These are phyloP conservation scores for Delichon dasypus DNA, from an alignment of 2,797 vertebrate genomes.

Conservation along the genomic window DNA sequence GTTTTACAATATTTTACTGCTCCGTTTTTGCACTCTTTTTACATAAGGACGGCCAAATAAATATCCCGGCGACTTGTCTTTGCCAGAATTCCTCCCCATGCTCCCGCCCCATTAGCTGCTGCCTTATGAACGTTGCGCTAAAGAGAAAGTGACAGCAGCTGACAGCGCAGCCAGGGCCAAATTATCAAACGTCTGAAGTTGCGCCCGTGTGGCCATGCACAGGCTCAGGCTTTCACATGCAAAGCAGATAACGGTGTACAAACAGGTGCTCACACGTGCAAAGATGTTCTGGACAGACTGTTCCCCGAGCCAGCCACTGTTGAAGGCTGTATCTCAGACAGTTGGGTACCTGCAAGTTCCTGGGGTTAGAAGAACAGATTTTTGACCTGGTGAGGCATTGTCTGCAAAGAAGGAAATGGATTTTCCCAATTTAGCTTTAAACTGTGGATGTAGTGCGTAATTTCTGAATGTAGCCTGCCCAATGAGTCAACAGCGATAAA, in stretches of 20 bases:
- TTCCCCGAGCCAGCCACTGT: not conserved
- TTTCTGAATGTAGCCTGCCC: not conserved
- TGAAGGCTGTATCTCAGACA: not conserved
- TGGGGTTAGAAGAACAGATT: not conserved
- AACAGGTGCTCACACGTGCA: not conserved
- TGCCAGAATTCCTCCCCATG: slow-evolving; percentile 64
- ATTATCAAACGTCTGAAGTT: slow-evolving; percentile 54
- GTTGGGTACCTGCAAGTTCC: not conserved
- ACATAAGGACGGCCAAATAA: slow-evolving; percentile 48
- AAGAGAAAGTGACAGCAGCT: slow-evolving; percentile 71
- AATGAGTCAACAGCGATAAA: not conserved
- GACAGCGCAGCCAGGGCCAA: slow-evolving; percentile 55
- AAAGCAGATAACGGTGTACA: not conserved
- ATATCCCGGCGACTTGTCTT: not conserved
- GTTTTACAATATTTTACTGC: slow-evolving; percentile 67
- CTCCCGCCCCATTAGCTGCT: slow-evolving; percentile 66
- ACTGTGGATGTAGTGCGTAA: not conserved
- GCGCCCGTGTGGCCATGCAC: not conserved
- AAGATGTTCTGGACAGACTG: not conserved
- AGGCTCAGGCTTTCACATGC: not conserved
- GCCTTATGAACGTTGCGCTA: slow-evolving; percentile 53
- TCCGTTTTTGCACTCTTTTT: slow-evolving; percentile 59
- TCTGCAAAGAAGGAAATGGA: not conserved
- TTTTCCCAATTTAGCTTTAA: not conserved
- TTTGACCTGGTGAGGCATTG: not conserved